Percentiles rank a stretch among this genome's conserved stretches.
phyloP scores from a whole-genome alignment of 1,140 invertebrate genomes.

The Chrysomallon squamiferum region DNA sequence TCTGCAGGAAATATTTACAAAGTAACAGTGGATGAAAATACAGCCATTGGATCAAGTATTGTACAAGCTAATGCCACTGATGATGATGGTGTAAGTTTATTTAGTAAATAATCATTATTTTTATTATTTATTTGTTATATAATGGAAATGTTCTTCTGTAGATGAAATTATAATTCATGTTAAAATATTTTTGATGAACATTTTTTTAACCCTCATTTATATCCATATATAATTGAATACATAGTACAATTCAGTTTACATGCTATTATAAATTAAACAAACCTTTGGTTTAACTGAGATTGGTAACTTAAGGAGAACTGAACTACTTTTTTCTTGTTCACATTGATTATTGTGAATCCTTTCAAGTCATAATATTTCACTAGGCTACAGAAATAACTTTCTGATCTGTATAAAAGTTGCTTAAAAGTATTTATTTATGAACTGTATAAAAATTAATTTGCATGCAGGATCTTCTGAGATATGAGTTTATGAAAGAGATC shows the following conservation, averaged over 20 bases:
- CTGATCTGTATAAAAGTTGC: no score
- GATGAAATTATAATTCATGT: neutral
- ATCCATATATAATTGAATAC: neutral
- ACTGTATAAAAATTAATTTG: no score
- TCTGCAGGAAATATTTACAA: slow-evolving; percentile 74
- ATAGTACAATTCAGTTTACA: no score
- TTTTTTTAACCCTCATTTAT: no score
- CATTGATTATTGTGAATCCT: no score
- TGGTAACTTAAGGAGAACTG: no score
- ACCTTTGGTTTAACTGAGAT: no score
- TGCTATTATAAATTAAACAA: no score
- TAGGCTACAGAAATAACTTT: no score
- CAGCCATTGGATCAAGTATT: slow-evolving; percentile 75
- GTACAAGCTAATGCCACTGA: slow-evolving; percentile 72
- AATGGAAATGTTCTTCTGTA: neutral
- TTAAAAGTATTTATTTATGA: no score
- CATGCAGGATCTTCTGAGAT: slow-evolving; percentile 37
- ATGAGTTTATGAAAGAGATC: slow-evolving; percentile 15
- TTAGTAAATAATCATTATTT: neutral
- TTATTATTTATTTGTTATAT: neutral
- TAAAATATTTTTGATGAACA: neutral
- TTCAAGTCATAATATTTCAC: no score
- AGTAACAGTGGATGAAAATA: slow-evolving; percentile 80
- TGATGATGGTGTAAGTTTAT: slow-evolving; percentile 34
- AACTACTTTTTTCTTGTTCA: no score